Base-by-base conservation (phyloP, 2,113 vertebrate genomes). In the Brachirus orientalis region DNA sequence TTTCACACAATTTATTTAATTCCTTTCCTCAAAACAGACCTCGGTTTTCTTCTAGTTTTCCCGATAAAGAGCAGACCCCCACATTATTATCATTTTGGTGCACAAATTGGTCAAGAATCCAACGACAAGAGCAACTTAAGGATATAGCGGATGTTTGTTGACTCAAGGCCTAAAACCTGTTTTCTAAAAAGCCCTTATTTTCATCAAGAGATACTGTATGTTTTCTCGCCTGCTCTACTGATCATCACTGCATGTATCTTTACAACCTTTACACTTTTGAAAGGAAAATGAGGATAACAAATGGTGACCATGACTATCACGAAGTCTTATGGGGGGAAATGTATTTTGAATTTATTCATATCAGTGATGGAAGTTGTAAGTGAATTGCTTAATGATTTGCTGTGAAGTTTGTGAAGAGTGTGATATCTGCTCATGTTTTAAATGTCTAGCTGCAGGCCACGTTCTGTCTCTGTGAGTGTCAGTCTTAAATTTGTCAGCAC, bases 391-490 rank as follows among this genome's bases (percentile, higher is more conserved):
- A 19, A 72, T 62, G 63, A 63, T 44, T 70, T 63, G 50, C 58
- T 79, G 40, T 57, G 63, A 77, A 65, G 63, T 71, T 48, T 56
- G n/a, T n/a, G n/a, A n/a, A 43, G 50, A 20, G 62, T 50, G 68
- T 17, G 69, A 80, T 71, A 70, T 60, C 63, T 69, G 35, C 57
- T 67, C 52, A 18, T 88, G 86, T 84, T 84, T 79, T 70, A 55
- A 38, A 58, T 61, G 53, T 65, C 37, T 57, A 54, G 82, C 79
- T 89, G 71, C 58, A 80, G 85, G 88, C 70, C 51, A 63, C 44
- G 53, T 65, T 82, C 59, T 80, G 57, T 88, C 83, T 80, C 56
- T 72, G 54, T 80, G 72, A 65, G 80, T 85, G 77, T 48, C 85
- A 83, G 74, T 77, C 80, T 57, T 72, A 55, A 59, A 80, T 75